phyloP scores from a whole-genome alignment of 2,797 vertebrate species.

The Galagoides demidoff region DNA sequence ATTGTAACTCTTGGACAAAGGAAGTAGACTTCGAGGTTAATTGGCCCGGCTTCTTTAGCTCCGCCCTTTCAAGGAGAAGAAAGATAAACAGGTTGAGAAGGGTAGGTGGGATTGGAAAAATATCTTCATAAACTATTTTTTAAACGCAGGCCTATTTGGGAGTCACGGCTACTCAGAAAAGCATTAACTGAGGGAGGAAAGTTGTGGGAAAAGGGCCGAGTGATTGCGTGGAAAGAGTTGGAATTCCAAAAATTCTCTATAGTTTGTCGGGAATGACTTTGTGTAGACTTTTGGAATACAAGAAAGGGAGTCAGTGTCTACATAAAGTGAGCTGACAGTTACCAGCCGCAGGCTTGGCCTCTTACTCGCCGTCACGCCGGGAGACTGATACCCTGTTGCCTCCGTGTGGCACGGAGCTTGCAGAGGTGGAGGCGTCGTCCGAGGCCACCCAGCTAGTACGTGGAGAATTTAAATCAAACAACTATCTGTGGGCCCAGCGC shows the following conservation, averaged over 20 bases:
- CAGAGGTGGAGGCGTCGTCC: not conserved
- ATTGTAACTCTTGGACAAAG: slow-evolving; percentile 43
- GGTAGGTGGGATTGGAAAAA: not conserved
- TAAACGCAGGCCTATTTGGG: not conserved
- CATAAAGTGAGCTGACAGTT: not conserved
- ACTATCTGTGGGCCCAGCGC: not conserved
- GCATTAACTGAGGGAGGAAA: not conserved
- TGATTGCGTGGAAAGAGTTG: not conserved
- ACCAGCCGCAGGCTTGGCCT: not conserved
- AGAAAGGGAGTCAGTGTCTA: not conserved
- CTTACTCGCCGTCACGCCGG: not conserved
- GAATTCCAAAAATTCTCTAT: not conserved
- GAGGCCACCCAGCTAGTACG: not conserved
- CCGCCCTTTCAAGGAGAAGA: not conserved
- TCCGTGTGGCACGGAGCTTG: not conserved
- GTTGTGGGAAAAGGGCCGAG: not conserved
- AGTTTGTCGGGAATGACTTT: not conserved
- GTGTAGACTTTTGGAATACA: not conserved
- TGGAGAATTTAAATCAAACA: not conserved
- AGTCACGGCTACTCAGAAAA: not conserved
- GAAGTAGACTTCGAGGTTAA: slow-evolving; percentile 61
- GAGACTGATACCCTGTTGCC: not conserved
- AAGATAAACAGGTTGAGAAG: not conserved
- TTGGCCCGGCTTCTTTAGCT: not conserved
- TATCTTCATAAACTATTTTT: not conserved